phyloP scores from a whole-genome alignment of 2,113 vertebrate species.

The Tachysurus vachellii region DNA sequence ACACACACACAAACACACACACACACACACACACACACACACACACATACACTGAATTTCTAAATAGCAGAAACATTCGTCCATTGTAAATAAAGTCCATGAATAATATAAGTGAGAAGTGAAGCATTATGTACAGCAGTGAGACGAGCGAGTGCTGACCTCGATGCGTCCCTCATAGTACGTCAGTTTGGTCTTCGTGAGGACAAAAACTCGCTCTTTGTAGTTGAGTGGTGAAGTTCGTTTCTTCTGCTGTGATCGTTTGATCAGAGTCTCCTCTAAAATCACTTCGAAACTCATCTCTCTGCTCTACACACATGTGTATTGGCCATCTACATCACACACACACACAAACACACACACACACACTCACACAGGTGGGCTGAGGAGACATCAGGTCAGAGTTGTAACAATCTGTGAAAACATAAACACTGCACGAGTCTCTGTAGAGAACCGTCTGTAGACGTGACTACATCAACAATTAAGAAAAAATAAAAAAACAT shows the following conservation, averaged over 20 bases:
- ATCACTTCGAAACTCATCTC: constrained; percentile 86
- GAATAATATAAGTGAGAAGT: neutral
- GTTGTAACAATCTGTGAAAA: too few species aligned
- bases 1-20: constrained; percentile 25
- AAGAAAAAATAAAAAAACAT: too few species aligned
- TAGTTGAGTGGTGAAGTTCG: constrained; percentile 92
- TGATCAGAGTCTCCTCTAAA: constrained; percentile 88
- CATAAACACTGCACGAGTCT: too few species aligned
- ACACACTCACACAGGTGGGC: neutral
- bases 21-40: constrained; percentile 30
- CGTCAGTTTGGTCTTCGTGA: constrained; percentile 80
- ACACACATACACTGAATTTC: constrained; percentile 1
- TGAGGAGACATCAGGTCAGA: neutral
- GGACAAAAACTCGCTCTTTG: constrained; percentile 89
- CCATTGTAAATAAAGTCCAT: neutral
- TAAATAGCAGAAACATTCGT: neutral
- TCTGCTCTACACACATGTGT: constrained; percentile 64
- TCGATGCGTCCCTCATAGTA: constrained; percentile 89
- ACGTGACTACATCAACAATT: too few species aligned
- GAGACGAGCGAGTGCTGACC: constrained; percentile 67
- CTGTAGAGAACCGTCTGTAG: too few species aligned
- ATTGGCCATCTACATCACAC: constrained; percentile 49
- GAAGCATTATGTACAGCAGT: neutral
- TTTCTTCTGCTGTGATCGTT: constrained; percentile 94
- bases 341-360: neutral